Evolutionary conservation across 1,140 invertebrate species (phyloP), one percentile per base, ranked within the genome.

Genomic region (Chrysoperla carnea): DNA sequence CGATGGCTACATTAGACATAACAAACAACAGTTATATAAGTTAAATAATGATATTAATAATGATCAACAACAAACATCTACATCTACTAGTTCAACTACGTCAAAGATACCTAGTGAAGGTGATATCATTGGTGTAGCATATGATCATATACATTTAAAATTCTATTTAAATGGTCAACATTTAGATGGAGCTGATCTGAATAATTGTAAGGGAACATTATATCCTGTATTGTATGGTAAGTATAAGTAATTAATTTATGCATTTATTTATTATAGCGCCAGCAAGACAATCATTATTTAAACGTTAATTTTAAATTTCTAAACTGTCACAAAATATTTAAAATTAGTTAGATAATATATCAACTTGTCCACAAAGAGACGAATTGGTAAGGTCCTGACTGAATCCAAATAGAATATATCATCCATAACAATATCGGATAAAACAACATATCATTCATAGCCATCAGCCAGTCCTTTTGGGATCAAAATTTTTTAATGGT

Each of bases 81-180:
- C 52, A 1, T 23, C 17, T 23, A 45, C 58, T 31, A 54, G 51
- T 6, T 54, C 38, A 6, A 52, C 53, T 6, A 58, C 64, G 23
- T 51, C 66, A 8, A 73, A 66, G 55, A 53, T 81, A 44, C 70
- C 83, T 11, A 78, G 87, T 57, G 95, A 99, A 68, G 92, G 94
- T 40, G 94, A 99, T 63, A 77, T 93, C 45, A 75, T 99, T 54
- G 93, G 94, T 38, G 66, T 99, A 13, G 80, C 86, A 4, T 99
- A 89, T 61, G 94, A 99, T 60, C 95, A 99, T 63, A 79, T 97
- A 42, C 88, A 97, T 58, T 64, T 99, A 28, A 95, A 92, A 60
- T 96, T 98, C 66, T 96, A 81, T 60, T 62, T 94, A 13, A 98
- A 97, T 70, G 93, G 93, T 6, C 81, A 81, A 57, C 76, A 81